Base-by-base conservation (phyloP, 1,140 invertebrate genomes). In the Nebria ingens region DNA sequence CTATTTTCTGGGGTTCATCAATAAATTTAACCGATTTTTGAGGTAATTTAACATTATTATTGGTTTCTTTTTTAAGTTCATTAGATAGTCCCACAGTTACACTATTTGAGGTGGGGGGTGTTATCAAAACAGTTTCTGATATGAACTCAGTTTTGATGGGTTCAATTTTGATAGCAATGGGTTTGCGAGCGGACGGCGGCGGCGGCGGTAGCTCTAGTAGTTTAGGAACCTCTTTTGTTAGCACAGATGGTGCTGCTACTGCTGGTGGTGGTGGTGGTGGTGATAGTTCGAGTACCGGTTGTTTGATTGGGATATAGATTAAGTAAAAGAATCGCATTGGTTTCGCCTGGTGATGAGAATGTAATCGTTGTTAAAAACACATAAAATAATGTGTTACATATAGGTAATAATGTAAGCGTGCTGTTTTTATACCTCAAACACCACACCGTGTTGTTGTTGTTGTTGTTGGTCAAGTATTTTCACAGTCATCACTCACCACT, bases 261-360 rank as follows among this genome's bases (percentile, higher is more conserved):
- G 19, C 17, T 19, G 19, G 38, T 56, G 21, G 51, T 55, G 49
- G 34, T 65, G 53, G 13, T 38, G 9, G n/a, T 19, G 15, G 9
- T 22, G 17, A 11, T 51, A 50, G 19, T 2, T 52, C 15, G 40
- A 40, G 53, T 21, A 29, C 29, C 17, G 56, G 40, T 29, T 21
- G 9, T 21, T 13, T 21, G n/a, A 66, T 49, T 6, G 68, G 68
- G 0, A 61, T 69, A 61, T 68, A 71, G 56, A 83, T 76, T 19
- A 73, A 72, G 59, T 82, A 84, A 61, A 79, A 80, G 58, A 84
- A 81, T 54, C 79, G 68, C 75, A 84, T 79, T 0, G 81, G 81
- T 52, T 76, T 77, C 54, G 74, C 75, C 80, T 83, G 67, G n/a
- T 51, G 9, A 12, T 17, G 15, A 61, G 58, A 50, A 57, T 51